Percentiles rank a stretch among this genome's conserved stretches.
phyloP scores from a whole-genome alignment of 2,888 invertebrate species.

The Allolobophora icterica region DNA sequence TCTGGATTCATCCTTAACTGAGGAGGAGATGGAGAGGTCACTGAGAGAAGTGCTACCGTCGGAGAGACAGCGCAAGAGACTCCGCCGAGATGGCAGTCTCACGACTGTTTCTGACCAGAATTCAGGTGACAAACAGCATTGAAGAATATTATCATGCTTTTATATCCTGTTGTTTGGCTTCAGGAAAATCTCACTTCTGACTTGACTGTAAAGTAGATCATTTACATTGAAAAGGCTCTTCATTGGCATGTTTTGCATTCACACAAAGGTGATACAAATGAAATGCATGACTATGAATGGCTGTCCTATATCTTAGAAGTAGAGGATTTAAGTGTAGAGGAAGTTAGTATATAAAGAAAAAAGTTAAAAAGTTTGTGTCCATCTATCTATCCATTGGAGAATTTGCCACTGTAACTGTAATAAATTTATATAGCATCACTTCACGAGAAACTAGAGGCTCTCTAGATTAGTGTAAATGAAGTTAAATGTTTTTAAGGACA shows the following conservation, averaged over 20 bases:
- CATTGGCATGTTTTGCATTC: neutral
- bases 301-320: neutral
- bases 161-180: no score
- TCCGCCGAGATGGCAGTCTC: slow-evolving; percentile 50
- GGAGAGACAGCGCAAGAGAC: slow-evolving; percentile 58
- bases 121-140: neutral
- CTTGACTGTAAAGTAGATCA: neutral
- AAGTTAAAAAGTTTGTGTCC: neutral
- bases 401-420: neutral
- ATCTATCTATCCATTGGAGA: neutral
- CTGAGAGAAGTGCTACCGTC: slow-evolving; percentile 59
- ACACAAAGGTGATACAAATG: neutral
- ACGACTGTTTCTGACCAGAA: slow-evolving; percentile 29
- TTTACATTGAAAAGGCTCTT: neutral
- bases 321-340: neutral
- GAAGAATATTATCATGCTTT: neutral
- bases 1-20: slow-evolving; percentile 60
- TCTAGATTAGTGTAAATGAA: no score
- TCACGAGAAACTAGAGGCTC: no score
- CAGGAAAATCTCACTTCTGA: neutral
- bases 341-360: neutral
- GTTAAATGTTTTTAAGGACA: no score
- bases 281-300: neutral
- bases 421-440: no score
- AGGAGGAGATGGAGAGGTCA: slow-evolving; percentile 59